phyloP scores from a whole-genome alignment of 2,113 vertebrate genomes.

The Eleginops maclovinus region DNA sequence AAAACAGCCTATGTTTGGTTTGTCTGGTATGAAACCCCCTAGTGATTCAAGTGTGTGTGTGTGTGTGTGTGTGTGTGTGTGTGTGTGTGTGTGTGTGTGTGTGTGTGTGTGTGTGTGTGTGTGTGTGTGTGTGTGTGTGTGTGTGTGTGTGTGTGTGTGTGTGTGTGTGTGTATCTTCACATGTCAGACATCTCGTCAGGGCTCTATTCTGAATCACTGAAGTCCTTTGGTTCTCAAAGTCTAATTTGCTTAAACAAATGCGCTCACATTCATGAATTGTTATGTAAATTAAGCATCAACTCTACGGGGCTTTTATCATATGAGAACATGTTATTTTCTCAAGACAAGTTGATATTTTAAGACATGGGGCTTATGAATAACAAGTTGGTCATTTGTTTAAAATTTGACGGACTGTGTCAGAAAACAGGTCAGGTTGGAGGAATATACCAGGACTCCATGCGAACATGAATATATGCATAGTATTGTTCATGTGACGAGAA shows the following conservation, averaged over 20 bases:
- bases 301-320: constrained; percentile 46
- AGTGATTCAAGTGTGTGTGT: neutral
- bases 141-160: neutral
- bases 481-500: constrained; percentile 1
- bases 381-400: constrained; percentile 65
- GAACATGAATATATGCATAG: constrained; percentile 37
- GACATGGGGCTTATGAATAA: constrained; percentile 58
- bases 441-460: constrained; percentile 36
- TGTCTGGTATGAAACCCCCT: neutral
- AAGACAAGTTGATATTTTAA: constrained; percentile 67
- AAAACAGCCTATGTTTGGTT: neutral
- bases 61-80: neutral
- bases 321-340: constrained; percentile 55
- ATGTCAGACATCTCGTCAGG: constrained; percentile 41
- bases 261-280: constrained; percentile 56
- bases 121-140: neutral
- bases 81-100: neutral
- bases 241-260: constrained; percentile 73
- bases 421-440: constrained; percentile 29
- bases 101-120: neutral
- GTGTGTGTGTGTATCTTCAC: constrained; percentile 14
- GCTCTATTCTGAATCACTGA: constrained; percentile 52
- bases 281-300: constrained; percentile 62
- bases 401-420: constrained; percentile 63
- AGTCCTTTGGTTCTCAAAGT: constrained; percentile 47